Base-by-base conservation (phyloP, 1,140 invertebrate species). In the Bradysia coprophila region DNA sequence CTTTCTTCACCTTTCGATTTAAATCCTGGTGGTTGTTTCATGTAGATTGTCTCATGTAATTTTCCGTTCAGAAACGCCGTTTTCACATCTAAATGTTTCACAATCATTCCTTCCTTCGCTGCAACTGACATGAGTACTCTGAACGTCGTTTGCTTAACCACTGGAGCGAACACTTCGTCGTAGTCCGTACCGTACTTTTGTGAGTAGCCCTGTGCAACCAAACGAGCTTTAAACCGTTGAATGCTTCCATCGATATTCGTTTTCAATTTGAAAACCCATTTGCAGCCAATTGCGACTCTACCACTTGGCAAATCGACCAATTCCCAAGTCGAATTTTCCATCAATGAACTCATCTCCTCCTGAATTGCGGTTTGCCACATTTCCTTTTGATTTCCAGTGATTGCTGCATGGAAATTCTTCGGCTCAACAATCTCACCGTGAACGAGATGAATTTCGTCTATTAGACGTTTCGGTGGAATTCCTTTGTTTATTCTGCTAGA, bases 41-140 rank as follows among this genome's bases (percentile, higher is more conserved):
- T 62, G 40, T 51, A 62, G 13, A 62, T 46, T 34, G 49, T 46
- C 46, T 64, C 56, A 4, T 63, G 41, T 19, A 65, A 43, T 11
- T 52, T 24, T 24, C 57, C 55, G 49, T 63, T 53, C 21, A 65
- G 43, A 42, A 60, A 65, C 4, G 60, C 55, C 3, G 51, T 54
- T 37, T 36, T 45, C 3, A 61, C 49, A 46, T 43, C 42, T 16
- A 56, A 48, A 36, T 59, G 51, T 11, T 37, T 19, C 4, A 50
- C 38, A 8, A 24, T 3, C 15, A 48, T 20, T 15, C 42, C 38
- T 11, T 45, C 2, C 44, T 41, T 41, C 0, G 38, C 46, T 11
- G 42, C 38, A 10, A 51, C 21, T 13, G 47, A 36, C 4, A 52
- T 44, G 6, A 55, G 40, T 8, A 46, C 32, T 21, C 54, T 38